phyloP scores from a whole-genome alignment of 2,797 vertebrate species.

The Myotis findleyi region DNA sequence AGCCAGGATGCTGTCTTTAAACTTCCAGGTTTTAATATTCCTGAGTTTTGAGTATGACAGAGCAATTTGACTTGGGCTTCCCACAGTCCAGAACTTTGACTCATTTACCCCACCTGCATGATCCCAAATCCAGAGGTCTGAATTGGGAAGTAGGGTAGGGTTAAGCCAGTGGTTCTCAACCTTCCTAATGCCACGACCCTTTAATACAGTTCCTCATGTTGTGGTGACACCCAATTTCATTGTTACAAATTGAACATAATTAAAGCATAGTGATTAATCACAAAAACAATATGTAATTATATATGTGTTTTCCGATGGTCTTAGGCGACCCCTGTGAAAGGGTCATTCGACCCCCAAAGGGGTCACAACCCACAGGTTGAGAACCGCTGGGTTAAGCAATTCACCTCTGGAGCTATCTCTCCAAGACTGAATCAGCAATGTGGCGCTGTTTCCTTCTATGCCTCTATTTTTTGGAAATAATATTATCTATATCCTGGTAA shows the following conservation, averaged over 20 bases:
- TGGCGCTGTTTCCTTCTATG: not conserved
- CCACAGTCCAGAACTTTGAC: not conserved
- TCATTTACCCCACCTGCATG: not conserved
- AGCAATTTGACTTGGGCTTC: not conserved
- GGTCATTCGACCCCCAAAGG: too few relatives aligned
- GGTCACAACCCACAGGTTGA: too few relatives aligned
- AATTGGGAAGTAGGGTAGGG: not conserved
- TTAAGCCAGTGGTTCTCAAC: not conserved
- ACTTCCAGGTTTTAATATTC: not conserved
- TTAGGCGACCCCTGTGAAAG: too few relatives aligned
- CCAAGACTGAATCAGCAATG: not conserved
- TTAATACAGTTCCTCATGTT: too few relatives aligned
- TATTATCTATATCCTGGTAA: not conserved
- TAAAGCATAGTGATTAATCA: too few relatives aligned
- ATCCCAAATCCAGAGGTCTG: not conserved
- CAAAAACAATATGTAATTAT: too few relatives aligned
- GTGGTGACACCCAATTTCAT: too few relatives aligned
- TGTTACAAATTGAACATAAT: too few relatives aligned
- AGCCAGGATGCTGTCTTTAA: not conserved
- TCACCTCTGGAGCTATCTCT: not conserved
- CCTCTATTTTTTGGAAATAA: not conserved
- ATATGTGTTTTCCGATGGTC: too few relatives aligned
- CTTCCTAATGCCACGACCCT: too few relatives aligned
- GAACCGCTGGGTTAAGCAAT: not conserved
- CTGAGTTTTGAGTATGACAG: not conserved